Base-by-base conservation (phyloP, 2,888 invertebrate species). In the Tillus elongatus region DNA sequence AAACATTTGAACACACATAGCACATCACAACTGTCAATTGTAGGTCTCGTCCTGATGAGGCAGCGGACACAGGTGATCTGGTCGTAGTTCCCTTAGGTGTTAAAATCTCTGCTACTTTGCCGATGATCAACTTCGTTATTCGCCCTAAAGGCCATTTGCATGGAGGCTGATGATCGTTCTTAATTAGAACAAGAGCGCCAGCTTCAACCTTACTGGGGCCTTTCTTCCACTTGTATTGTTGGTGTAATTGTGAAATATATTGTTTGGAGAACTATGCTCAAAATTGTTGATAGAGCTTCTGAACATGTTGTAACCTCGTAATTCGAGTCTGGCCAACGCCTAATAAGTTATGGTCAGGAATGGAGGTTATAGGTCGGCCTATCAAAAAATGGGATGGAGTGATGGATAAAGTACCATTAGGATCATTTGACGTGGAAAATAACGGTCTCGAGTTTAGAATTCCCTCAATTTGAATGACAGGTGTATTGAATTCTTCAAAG, bases 341-440 rank as follows among this genome's bases (percentile, higher is more conserved):
- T n/a, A n/a, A n/a, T n/a, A n/a, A n/a, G n/a, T n/a, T n/a, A n/a
- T n/a, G n/a, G n/a, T 24, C 24, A 24, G 24, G 24, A 24, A 24
- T 24, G 24, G 24, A 24, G n/a, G n/a, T n/a, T n/a, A n/a, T n/a
- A n/a, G n/a, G n/a, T n/a, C n/a, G n/a, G n/a, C n/a, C n/a, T n/a
- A n/a, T 24, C n/a, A 24, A 24, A n/a, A 24, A 24, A 24, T 24
- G 24, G 24, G 24, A 24, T 24, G 24, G 24, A n/a, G 24, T 24
- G n/a, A 24, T n/a, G n/a, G 24, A 24, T 24, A 10, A 30, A 2
- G 9, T 30, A 13, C 3, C 4, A 4, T n/a, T n/a, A n/a, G n/a
- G n/a, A n/a, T n/a, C n/a, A n/a, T n/a, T n/a, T n/a, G n/a, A n/a
- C n/a, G n/a, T n/a, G n/a, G n/a, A n/a, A n/a, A n/a, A n/a, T n/a